These are phyloP conservation scores for Synanceia verrucosa DNA, from an alignment of 2,797 vertebrate species.

Conservation along the genomic window DNA sequence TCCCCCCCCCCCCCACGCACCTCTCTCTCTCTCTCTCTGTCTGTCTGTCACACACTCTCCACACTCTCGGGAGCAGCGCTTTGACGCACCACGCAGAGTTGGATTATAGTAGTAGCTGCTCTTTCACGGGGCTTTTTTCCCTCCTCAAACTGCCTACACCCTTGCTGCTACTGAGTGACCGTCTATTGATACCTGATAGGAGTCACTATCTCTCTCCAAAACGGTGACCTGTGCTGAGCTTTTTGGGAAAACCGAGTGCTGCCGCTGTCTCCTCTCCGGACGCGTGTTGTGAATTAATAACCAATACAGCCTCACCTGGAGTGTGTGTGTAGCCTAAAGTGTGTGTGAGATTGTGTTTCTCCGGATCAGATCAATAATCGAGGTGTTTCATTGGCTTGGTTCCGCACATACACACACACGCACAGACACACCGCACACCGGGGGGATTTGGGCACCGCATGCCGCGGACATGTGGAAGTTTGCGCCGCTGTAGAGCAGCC, in stretches of 20 bases:
- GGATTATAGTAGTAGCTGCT: conserved; percentile 72
- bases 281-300: conserved; percentile 78
- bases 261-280: conserved; percentile 51
- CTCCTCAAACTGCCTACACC: conserved; percentile 32
- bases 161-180: conserved; percentile 23
- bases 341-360: conserved; percentile 34
- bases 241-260: conserved; percentile 31
- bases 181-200: conserved; percentile 54
- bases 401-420: conserved; percentile 11
- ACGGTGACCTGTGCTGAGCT: conserved; percentile 64
- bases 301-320: conserved; percentile 69
- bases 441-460: conserved; percentile 69
- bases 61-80: conserved; percentile 71
- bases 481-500: conserved; percentile 77
- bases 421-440: conserved; percentile 24
- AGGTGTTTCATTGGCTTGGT: conserved; percentile 43
- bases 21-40: conserved; percentile 16
- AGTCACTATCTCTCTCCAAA: conserved; percentile 49
- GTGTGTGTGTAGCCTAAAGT: conserved; percentile 31
- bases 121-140: conserved; percentile 42
- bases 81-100: conserved; percentile 76
- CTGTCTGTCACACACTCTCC: conserved; percentile 54
- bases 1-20: conserved; percentile 18
- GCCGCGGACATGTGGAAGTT: conserved; percentile 82
- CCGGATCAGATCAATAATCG: conserved; percentile 49